phyloP scores from a whole-genome alignment of 2,113 vertebrate species.

The Pogona vitticeps region DNA sequence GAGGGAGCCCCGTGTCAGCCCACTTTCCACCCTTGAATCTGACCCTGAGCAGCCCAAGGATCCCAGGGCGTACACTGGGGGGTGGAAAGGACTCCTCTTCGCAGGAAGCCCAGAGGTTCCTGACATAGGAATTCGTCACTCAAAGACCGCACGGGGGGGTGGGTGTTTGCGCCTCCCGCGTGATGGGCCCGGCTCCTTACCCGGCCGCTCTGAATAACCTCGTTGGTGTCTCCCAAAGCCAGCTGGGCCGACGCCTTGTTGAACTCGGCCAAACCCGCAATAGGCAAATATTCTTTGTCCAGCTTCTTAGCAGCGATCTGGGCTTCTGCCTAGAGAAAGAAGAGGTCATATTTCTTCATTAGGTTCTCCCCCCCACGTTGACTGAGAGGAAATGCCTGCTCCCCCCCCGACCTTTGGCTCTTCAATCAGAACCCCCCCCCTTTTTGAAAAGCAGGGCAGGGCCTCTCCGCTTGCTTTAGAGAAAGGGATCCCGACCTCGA shows the following conservation, averaged over 20 bases:
- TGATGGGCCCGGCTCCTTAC: slow-evolving; percentile 75
- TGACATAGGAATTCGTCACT: background rate
- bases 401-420: too few relatives aligned
- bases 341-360: background rate
- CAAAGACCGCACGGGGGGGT: background rate
- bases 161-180: too few relatives aligned
- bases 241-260: slow-evolving; percentile 85
- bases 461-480: background rate
- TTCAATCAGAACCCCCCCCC: background rate
- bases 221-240: slow-evolving; percentile 85
- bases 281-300: slow-evolving; percentile 94
- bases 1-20: too few relatives aligned
- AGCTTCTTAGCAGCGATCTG: slow-evolving; percentile 86
- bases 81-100: background rate
- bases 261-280: slow-evolving; percentile 86
- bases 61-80: too few relatives aligned
- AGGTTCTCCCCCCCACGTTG: background rate
- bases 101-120: background rate
- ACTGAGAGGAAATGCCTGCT: background rate
- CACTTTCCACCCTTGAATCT: too few relatives aligned
- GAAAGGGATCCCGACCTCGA: too few relatives aligned
- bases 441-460: background rate
- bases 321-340: slow-evolving; percentile 83
- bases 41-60: too few relatives aligned
- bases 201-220: slow-evolving; percentile 88